phyloP scores from a whole-genome alignment of 2,888 invertebrate species.

The Xestia sexstrigata region DNA sequence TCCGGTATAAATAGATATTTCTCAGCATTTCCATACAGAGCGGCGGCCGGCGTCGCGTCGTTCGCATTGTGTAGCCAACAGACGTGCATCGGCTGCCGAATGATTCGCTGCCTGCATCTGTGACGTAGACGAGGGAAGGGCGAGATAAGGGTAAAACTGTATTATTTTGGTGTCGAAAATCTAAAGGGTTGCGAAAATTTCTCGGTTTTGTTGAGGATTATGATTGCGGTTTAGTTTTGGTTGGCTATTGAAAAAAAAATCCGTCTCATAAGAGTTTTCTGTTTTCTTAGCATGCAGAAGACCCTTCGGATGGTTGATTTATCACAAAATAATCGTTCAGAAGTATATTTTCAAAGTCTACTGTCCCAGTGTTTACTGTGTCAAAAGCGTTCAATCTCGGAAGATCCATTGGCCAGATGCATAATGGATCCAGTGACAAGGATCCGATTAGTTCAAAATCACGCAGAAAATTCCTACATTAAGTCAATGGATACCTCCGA shows the following conservation, averaged over 20 bases:
- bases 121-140: conserved; percentile 62
- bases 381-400: too few species aligned
- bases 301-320: background rate
- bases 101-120: conserved; percentile 78
- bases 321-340: background rate
- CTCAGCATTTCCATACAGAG: conserved; percentile 67
- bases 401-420: too few species aligned
- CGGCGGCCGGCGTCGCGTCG: conserved; percentile 36
- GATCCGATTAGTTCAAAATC: background rate
- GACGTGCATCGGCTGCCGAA: conserved; percentile 82
- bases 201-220: background rate
- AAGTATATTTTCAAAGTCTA: background rate
- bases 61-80: conserved; percentile 53
- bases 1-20: conserved; percentile 63
- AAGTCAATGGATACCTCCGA: too few species aligned
- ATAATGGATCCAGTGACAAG: too few species aligned
- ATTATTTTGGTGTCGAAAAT: conserved; percentile 21
- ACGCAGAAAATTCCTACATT: background rate
- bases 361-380: background rate
- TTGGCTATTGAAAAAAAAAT: too few species aligned
- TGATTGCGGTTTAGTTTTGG: background rate
- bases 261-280: too few species aligned
- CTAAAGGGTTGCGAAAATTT: background rate
- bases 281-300: background rate
- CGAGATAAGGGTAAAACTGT: conserved; percentile 46